Base-by-base conservation (phyloP, 1,140 invertebrate genomes). In the Aphis gossypii region DNA sequence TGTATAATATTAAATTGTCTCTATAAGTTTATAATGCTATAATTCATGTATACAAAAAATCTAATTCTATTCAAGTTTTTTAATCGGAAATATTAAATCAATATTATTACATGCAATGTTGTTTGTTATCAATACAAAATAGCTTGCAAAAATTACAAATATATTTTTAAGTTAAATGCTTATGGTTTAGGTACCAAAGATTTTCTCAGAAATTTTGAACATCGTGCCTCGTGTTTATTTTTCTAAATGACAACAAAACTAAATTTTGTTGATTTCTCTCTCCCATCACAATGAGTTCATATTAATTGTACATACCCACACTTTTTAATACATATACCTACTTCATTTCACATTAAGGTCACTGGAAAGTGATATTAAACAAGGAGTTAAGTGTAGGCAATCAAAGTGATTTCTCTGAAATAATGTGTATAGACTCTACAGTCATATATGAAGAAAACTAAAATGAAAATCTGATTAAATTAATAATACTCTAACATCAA, bases 311-410 rank as follows among this genome's bases (percentile, higher is more conserved):
- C 41, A 90, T n/a, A 89, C 23, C 23, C 44, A 92, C 41, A 35
- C 90, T 92, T 90, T 90, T 60, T 44, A 60, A 41, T 30, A 38
- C 90, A 82, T 92, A 51, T 46, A 76, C 38, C 14, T 92, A 91
- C n/a, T 82, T 21, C 60, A 51, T 82, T 48, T 92, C 90, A 83
- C 90, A 92, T 92, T 92, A 83, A 92, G 90, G 90, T 92, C 90
- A 83, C 35, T 82, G 90, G 90, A 92, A 92, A 92, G 90, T 92
- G 90, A 92, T 92, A 82, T 92, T 51, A 83, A 92, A 92, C 60
- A 92, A 92, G 90, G 76, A 92, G 90, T 76, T 92, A 76, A 76
- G 46, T 92, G 46, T 92, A 83, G 35, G 90, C 60, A 92, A 92
- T 90, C 89, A 68, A 30, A 68, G 89, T 90, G 18, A 44, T 90